Base-by-base conservation (phyloP, 2,113 vertebrate genomes). In the Atrichornis clamosus region DNA sequence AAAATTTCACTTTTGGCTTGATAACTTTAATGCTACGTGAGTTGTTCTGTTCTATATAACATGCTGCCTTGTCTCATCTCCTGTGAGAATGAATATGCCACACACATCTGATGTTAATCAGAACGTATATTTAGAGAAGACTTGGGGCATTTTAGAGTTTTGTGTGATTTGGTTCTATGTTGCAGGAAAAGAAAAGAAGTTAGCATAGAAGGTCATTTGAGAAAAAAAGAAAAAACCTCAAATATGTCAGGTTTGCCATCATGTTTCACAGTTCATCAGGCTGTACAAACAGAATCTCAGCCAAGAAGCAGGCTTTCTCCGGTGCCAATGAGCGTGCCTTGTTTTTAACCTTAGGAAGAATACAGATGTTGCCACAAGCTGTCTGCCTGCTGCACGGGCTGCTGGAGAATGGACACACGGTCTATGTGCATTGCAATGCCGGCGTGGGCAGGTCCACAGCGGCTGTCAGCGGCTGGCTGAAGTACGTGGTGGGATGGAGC, bases 381-480 rank as follows among this genome's bases (percentile, higher is more conserved):
- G 99, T 99, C 7, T 99, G 98, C 90, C 97, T 99, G 53, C 98
- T 99, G 35, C 98, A 99, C 2, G 98, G 98, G 6, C 98, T 99
- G 7, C 97, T 99, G 75, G 98, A 99, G 96, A 99, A 99, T 0
- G 98, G 99, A 9, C 99, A 99, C 97, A 98, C 96, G 0, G 99
- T 99, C 58, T 99, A 99, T 0, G 98, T 99, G 14, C 99, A 99
- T 89, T 99, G 99, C 92, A 99, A 99, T 0, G 99, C 99, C 2
- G 99, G 99, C 0, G 99, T 99, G 18, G 99, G 99, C 90, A 97
- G 99, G 70, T 99, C 99, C 5, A 99, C 99, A 0, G 99, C 99
- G 0, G 98, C 99, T 1, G 98, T 99, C 64, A 98, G 99, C 1
- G 99, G 99, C 60, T 99, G 99, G 96, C 98, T 99, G 10, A 98